Conservation (phyloP, 1,140 invertebrate genomes). For the Heliconius melpomene region DNA sequence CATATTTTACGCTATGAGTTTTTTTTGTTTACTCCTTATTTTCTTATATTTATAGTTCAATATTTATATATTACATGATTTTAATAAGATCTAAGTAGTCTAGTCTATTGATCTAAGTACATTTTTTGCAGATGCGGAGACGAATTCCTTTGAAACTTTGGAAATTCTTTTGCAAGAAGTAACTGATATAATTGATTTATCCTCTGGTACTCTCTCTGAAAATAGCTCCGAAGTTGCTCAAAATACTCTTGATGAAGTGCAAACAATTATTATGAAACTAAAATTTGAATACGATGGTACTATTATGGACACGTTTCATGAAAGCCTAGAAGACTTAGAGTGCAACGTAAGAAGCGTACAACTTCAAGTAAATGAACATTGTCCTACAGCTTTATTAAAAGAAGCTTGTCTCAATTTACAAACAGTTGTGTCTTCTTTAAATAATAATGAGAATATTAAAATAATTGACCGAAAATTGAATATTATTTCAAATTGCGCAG, state of each 20-base stretch:
- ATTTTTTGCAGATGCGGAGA: slow-evolving; percentile 25
- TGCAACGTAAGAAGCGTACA: slow-evolving; percentile 77
- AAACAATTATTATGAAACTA: slow-evolving; percentile 70
- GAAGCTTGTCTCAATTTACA: slow-evolving; percentile 68
- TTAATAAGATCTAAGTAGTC: too few relatives aligned
- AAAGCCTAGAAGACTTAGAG: slow-evolving; percentile 76
- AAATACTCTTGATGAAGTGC: slow-evolving; percentile 70
- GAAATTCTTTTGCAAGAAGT: slow-evolving; percentile 59
- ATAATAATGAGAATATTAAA: slow-evolving; percentile 45
- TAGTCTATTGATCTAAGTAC: background rate
- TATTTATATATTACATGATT: too few relatives aligned
- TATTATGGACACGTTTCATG: slow-evolving; percentile 65
- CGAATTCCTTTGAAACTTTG: slow-evolving; percentile 52
- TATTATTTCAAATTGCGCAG: slow-evolving; percentile 55
- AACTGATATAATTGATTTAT: slow-evolving; percentile 50
- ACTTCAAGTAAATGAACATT: slow-evolving; percentile 69
- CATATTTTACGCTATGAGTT: too few relatives aligned
- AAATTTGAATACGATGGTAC: slow-evolving; percentile 62
- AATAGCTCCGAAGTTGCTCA: slow-evolving; percentile 52
- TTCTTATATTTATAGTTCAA: too few relatives aligned
- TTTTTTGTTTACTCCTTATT: too few relatives aligned
- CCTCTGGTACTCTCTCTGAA: slow-evolving; percentile 30
- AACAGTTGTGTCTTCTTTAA: slow-evolving; percentile 59
- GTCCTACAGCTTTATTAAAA: slow-evolving; percentile 61
- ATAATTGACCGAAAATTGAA: slow-evolving; percentile 31